Percentiles rank a stretch among this genome's conserved stretches.
These are phyloP conservation scores for Melanogrammus aeglefinus DNA, from an alignment of 2,797 vertebrate species.

Conservation along the genomic window DNA sequence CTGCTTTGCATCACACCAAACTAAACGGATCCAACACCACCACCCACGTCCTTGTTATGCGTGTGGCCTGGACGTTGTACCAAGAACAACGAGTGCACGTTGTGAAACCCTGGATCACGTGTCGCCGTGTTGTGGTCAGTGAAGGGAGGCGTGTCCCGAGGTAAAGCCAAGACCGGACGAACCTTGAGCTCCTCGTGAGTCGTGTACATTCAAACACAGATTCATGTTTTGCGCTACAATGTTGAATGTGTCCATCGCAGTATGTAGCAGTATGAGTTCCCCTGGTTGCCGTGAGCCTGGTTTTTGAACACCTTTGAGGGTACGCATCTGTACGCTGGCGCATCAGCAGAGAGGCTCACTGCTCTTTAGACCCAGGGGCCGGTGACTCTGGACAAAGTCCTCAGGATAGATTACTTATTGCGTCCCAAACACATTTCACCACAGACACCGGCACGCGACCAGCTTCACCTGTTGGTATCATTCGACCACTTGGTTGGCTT, in stretches of 20 bases:
- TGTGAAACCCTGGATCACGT: background rate
- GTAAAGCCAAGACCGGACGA: no score
- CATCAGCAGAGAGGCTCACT: background rate
- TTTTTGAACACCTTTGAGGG: no score
- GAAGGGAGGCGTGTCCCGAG: background rate
- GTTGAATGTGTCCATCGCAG: background rate
- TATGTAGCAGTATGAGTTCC: no score
- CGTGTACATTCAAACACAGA: no score
- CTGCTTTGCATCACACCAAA: no score
- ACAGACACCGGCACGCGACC: background rate
- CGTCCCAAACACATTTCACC: background rate
- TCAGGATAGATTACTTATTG: slow-evolving; percentile 60
- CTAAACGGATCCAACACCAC: no score
- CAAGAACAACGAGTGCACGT: no score
- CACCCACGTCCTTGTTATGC: no score
- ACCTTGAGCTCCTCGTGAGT: background rate
- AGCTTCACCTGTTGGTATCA: background rate
- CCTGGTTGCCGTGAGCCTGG: no score
- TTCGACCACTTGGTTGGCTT: background rate
- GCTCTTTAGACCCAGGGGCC: background rate
- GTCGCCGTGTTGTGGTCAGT: background rate
- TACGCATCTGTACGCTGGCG: no score
- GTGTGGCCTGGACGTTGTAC: no score
- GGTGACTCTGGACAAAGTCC: slow-evolving; percentile 63
- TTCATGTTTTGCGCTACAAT: background rate